Conservation (phyloP, 2,797 vertebrate species). For the Intellagama lesueurii region DNA sequence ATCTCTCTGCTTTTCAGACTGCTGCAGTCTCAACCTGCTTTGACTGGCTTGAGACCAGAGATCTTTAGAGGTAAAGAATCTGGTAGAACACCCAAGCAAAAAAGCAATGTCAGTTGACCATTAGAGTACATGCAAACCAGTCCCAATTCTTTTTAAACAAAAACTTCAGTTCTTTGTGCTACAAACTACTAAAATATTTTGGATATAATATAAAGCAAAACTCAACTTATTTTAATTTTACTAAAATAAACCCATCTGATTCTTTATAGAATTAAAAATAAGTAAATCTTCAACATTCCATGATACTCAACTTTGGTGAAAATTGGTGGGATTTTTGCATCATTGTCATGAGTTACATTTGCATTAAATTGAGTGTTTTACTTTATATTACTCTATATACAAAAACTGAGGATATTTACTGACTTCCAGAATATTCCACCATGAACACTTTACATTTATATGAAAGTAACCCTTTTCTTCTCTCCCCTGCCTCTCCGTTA, state of each 20-base stretch:
- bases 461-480: neutral
- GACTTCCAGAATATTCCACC: neutral
- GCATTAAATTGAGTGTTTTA: neutral
- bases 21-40: neutral
- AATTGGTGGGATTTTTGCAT: neutral
- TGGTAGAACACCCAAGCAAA: neutral
- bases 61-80: neutral
- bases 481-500: neutral
- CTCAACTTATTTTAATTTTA: neutral
- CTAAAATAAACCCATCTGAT: neutral
- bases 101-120: neutral
- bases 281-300: neutral
- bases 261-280: neutral
- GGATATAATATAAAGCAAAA: too few relatives aligned
- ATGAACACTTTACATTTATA: constrained; percentile 7
- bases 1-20: neutral
- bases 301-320: neutral
- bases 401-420: neutral
- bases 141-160: neutral
- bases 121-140: neutral
- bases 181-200: neutral
- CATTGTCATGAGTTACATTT: neutral
- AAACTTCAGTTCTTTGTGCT: neutral
- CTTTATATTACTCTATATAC: neutral
- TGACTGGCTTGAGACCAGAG: neutral